Conservation (phyloP, 2,797 vertebrate genomes). For the Trichosurus vulpecula region DNA sequence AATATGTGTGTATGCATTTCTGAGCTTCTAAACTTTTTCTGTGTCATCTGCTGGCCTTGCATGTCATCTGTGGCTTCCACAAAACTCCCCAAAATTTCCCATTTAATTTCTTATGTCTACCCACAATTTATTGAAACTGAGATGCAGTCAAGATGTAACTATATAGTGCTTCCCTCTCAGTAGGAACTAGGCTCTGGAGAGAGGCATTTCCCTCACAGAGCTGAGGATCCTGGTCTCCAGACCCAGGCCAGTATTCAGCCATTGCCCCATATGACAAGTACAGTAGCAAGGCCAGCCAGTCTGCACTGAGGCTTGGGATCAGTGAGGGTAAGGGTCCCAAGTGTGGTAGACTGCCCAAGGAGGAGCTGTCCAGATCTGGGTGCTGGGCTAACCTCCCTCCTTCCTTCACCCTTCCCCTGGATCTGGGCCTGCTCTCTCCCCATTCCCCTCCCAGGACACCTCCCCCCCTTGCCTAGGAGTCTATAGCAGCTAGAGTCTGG, state of each 20-base stretch:
- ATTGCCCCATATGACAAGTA: background rate
- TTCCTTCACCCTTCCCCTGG: background rate
- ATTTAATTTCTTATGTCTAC: background rate
- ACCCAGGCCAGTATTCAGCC: background rate
- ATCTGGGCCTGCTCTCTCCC: background rate
- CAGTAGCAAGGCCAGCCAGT: background rate
- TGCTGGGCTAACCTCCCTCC: background rate
- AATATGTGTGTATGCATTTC: background rate
- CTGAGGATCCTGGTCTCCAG: background rate
- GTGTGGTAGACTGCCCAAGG: background rate
- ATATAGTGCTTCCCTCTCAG: background rate
- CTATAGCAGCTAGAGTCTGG: background rate
- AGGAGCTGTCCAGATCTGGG: background rate
- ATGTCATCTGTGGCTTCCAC: background rate
- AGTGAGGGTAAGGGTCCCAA: background rate
- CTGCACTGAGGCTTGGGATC: background rate
- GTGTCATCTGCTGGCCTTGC: background rate
- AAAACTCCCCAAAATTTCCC: background rate
- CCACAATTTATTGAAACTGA: background rate
- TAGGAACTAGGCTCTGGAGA: background rate
- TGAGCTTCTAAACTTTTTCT: background rate
- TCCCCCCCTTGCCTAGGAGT: background rate
- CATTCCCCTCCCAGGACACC: background rate
- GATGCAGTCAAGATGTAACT: background rate
- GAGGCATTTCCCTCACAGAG: background rate